Evolutionary conservation across 2,113 vertebrate species (phyloP).

Genomic region (Eidolon helvum): DNA sequence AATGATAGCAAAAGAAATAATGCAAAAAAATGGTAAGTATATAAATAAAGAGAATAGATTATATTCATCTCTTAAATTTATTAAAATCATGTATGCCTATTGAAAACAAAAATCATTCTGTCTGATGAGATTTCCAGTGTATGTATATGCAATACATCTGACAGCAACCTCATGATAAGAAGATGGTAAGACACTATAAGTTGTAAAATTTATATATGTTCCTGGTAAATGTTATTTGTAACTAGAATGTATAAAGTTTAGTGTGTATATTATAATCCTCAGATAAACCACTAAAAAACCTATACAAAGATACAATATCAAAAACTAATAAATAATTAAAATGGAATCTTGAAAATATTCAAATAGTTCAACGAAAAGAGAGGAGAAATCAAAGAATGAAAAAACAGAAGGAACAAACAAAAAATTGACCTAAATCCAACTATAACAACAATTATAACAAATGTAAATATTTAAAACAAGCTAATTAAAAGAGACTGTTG

Average conservation of each 20-base stretch:
- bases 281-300: neutral
- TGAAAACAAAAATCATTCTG: neutral
- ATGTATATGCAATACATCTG: neutral
- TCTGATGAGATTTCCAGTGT: neutral
- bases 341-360: neutral
- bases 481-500: neutral
- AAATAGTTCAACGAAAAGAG: neutral
- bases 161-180: neutral
- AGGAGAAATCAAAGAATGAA: neutral
- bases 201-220: neutral
- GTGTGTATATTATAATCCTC: neutral
- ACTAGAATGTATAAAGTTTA: neutral
- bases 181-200: neutral
- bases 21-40: neutral
- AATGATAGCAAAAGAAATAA: neutral
- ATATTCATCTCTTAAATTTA: neutral
- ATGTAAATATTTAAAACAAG: neutral
- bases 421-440: neutral
- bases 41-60: neutral
- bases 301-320: neutral
- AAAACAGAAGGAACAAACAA: neutral
- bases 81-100: neutral
- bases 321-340: neutral
- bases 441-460: neutral
- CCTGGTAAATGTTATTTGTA: neutral